These are phyloP conservation scores for Meriones unguiculatus DNA, from an alignment of 2,113 vertebrate species.

Conservation along the genomic window DNA sequence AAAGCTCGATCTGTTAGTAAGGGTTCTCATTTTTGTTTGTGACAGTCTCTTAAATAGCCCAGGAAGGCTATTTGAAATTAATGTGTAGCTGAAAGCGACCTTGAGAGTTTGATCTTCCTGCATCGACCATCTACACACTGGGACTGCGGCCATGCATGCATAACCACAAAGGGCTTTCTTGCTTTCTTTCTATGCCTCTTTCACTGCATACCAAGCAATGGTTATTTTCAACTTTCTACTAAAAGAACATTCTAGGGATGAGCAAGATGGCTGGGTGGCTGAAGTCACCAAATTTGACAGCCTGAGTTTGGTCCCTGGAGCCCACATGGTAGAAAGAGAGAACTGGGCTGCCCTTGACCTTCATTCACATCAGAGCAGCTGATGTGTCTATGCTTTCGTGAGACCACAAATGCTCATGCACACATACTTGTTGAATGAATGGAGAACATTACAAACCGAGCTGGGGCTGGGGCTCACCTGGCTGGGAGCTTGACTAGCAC, in stretches of 20 bases:
- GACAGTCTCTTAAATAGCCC: background rate
- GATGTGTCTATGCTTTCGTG: background rate
- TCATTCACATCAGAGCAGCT: background rate
- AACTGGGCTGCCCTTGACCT: too few relatives aligned
- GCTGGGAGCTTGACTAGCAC: too few relatives aligned
- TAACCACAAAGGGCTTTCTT: background rate
- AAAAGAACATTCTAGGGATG: background rate
- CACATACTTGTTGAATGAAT: background rate
- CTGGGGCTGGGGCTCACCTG: background rate
- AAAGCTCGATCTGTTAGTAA: background rate
- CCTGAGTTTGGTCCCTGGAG: background rate
- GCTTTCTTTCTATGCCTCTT: background rate
- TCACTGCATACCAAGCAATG: background rate
- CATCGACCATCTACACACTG: background rate
- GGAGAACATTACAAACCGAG: background rate
- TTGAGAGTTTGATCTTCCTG: background rate
- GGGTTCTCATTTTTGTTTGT: background rate
- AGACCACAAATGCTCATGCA: background rate
- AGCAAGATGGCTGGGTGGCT: background rate
- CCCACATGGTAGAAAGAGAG: background rate
- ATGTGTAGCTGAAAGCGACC: background rate
- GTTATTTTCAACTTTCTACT: constrained; percentile 26
- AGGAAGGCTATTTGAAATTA: background rate
- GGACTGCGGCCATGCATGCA: background rate
- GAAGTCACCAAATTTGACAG: background rate